Evolutionary conservation across 2,113 vertebrate genomes (phyloP).

Genomic region (Chrysemys picta): DNA sequence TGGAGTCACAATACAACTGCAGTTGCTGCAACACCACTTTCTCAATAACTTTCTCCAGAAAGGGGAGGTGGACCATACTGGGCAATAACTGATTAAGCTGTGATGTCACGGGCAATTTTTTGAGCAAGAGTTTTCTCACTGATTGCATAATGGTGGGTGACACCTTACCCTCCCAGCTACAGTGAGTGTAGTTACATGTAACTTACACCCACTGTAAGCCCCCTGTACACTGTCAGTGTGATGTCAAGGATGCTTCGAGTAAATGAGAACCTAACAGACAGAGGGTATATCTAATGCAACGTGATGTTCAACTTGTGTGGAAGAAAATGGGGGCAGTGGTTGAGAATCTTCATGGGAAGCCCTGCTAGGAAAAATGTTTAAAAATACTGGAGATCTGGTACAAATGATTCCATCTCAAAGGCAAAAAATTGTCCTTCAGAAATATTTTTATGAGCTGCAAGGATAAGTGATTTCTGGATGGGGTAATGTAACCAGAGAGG

Average conservation of each 20-base stretch:
- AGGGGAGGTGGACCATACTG: conserved; percentile 37
- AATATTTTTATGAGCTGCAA: background rate
- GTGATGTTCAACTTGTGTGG: background rate
- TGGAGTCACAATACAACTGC: conserved; percentile 50
- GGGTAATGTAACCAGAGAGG: background rate
- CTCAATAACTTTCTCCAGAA: conserved; percentile 53
- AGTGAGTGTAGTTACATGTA: background rate
- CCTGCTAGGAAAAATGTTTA: background rate
- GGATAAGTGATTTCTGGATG: background rate
- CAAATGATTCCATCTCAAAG: background rate
- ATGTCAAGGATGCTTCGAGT: background rate
- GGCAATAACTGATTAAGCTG: conserved; percentile 34
- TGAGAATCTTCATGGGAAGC: background rate
- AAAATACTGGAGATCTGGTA: background rate
- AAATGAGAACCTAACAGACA: conserved; percentile 2
- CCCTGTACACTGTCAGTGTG: background rate
- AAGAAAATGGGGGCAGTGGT: background rate
- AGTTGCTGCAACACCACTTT: conserved; percentile 45
- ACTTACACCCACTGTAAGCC: conserved; percentile 8
- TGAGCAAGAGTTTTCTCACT: conserved; percentile 15
- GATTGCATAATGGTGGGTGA: background rate
- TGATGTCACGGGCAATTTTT: conserved; percentile 23
- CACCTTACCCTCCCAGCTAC: background rate
- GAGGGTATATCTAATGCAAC: background rate
- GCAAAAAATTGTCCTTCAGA: background rate